Conservation (phyloP, 2,797 vertebrate species). For the Babyrousa celebensis region DNA sequence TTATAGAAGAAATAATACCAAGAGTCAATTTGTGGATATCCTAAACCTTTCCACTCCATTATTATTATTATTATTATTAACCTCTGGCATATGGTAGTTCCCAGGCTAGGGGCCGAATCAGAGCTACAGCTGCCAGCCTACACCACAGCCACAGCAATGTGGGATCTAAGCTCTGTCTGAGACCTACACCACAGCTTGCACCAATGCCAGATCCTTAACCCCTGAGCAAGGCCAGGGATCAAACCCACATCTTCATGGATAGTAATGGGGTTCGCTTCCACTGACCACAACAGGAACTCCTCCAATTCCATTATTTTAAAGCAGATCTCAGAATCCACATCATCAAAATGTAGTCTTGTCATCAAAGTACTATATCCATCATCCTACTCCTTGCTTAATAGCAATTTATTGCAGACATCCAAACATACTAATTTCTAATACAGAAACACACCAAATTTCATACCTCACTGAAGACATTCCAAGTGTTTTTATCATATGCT, state of each 20-base stretch:
- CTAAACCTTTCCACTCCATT: neutral
- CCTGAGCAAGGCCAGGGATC: no score
- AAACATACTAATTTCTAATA: slow-evolving; percentile 52
- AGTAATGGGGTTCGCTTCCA: no score
- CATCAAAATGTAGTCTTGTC: slow-evolving; percentile 41
- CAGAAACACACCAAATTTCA: neutral
- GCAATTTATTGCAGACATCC: slow-evolving; percentile 54
- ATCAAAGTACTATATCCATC: neutral
- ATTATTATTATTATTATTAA: neutral
- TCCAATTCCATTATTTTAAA: neutral
- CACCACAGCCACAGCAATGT: no score
- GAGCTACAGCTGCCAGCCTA: no score
- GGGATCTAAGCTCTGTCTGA: no score
- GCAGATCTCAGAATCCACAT: neutral
- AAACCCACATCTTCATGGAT: no score
- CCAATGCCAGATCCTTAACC: no score
- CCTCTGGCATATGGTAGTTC: no score
- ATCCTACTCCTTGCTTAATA: neutral
- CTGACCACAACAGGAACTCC: no score
- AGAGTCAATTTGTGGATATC: neutral
- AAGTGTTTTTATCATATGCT: neutral
- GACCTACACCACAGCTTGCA: no score
- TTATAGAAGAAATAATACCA: slow-evolving; percentile 25
- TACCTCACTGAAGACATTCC: neutral
- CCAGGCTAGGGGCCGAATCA: no score